A percentile compares a stretch with the other conserved stretches of the same genome.
Evolutionary conservation across 2,888 invertebrate genomes (phyloP).

Genomic region (Isotomurus palustris): DNA sequence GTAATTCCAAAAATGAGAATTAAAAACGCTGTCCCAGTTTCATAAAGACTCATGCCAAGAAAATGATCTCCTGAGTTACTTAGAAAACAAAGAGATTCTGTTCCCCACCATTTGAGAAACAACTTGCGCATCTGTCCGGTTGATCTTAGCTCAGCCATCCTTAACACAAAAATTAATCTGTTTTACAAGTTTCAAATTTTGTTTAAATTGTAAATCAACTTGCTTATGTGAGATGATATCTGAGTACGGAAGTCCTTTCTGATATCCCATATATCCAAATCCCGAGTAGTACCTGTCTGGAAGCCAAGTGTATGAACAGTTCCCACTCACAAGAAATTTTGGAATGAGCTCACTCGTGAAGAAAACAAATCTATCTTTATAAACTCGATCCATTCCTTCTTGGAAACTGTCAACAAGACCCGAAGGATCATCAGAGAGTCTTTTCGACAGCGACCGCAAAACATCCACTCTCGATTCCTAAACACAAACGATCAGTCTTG

Average conservation of each 20-base stretch:
- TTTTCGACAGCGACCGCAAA: constrained; percentile 30
- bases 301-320: constrained; percentile 37
- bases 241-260: constrained; percentile 39
- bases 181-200: constrained; percentile 7
- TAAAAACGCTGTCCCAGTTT: constrained; percentile 42
- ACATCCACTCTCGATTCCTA: constrained; percentile 36
- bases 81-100: constrained; percentile 27
- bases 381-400: constrained; percentile 37
- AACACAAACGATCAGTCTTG: neutral
- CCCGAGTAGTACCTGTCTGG: constrained; percentile 43
- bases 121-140: constrained; percentile 42
- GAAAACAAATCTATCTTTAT: constrained; percentile 37
- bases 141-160: constrained; percentile 38
- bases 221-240: constrained; percentile 36
- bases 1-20: constrained; percentile 29
- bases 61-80: constrained; percentile 19
- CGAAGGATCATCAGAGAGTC: constrained; percentile 30
- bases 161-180: constrained; percentile 12
- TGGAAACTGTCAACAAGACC: constrained; percentile 31
- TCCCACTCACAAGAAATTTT: constrained; percentile 38
- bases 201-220: neutral
- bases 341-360: constrained; percentile 44
- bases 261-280: constrained; percentile 45
- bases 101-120: constrained; percentile 44
- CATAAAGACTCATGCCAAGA: constrained; percentile 38